phyloP scores from a whole-genome alignment of 2,113 vertebrate genomes.

The Ivindomyrus marchei region DNA sequence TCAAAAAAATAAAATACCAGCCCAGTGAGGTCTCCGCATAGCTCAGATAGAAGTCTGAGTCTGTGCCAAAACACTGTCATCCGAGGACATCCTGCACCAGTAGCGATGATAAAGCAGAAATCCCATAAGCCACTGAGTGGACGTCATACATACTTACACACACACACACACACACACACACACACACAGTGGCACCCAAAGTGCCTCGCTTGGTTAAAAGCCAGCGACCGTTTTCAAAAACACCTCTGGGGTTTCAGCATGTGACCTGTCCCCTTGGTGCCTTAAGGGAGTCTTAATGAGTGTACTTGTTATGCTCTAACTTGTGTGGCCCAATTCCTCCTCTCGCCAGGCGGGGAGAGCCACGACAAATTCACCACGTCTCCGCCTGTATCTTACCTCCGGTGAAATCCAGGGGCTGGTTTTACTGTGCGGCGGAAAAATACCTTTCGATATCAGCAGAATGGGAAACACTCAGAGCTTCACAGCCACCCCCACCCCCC shows the following conservation, averaged over 20 bases:
- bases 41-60: conserved; percentile 32
- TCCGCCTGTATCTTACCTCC: not conserved
- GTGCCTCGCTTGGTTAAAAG: not conserved
- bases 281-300: not conserved
- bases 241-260: not conserved
- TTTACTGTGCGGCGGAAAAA: not conserved
- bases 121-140: conserved; percentile 2
- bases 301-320: not conserved
- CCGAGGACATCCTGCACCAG: conserved; percentile 37
- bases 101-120: not conserved
- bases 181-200: not conserved
- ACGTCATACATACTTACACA: not conserved
- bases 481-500: not conserved
- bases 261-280: not conserved
- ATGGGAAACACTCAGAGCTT: conserved; percentile 27
- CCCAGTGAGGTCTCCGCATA: conserved; percentile 49
- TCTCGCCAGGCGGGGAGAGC: not conserved
- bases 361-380: not conserved
- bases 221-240: not conserved
- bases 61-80: conserved; percentile 54
- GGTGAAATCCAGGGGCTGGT: not conserved
- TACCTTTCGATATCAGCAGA: not conserved
- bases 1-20: conserved; percentile 33
- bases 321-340: not conserved
- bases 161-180: not conserved